These are phyloP conservation scores for Heteromormyrus szaboi DNA, from an alignment of 2,797 vertebrate genomes.

Conservation along the genomic window DNA sequence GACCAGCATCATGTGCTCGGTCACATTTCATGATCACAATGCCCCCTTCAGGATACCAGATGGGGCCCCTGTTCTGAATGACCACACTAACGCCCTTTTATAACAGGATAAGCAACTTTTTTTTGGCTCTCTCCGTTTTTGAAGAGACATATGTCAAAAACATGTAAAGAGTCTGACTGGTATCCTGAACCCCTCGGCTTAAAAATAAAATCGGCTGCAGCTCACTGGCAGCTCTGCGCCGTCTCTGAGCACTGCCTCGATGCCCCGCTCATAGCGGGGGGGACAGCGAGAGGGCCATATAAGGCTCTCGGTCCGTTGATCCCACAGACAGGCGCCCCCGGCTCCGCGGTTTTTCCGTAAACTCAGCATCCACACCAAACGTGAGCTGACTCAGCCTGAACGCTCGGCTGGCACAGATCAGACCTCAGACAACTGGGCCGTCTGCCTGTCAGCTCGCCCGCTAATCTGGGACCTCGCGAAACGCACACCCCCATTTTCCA, in stretches of 20 bases:
- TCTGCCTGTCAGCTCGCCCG: not conserved
- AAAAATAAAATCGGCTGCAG: not conserved
- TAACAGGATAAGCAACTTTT: not conserved
- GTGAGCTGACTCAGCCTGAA: not conserved
- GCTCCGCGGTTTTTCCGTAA: not conserved
- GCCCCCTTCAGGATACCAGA: not conserved
- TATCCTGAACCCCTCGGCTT: not conserved
- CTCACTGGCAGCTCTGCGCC: not conserved
- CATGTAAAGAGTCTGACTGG: not conserved
- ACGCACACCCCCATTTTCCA: not conserved
- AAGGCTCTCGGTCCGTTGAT: not conserved
- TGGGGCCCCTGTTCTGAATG: not conserved
- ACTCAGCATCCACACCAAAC: not conserved
- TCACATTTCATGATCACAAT: not conserved
- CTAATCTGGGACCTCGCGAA: not conserved
- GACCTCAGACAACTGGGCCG: not conserved
- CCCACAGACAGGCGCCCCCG: not conserved
- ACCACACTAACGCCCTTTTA: not conserved
- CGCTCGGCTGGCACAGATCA: not conserved
- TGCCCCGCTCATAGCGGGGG: not conserved
- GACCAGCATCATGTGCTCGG: not conserved
- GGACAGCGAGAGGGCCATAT: not conserved
- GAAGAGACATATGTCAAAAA: not conserved
- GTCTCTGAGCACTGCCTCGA: not conserved
- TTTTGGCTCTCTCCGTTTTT: not conserved